These are phyloP conservation scores for Drosophila ercepeae DNA, from an alignment of 1,140 invertebrate genomes.

Conservation along the genomic window DNA sequence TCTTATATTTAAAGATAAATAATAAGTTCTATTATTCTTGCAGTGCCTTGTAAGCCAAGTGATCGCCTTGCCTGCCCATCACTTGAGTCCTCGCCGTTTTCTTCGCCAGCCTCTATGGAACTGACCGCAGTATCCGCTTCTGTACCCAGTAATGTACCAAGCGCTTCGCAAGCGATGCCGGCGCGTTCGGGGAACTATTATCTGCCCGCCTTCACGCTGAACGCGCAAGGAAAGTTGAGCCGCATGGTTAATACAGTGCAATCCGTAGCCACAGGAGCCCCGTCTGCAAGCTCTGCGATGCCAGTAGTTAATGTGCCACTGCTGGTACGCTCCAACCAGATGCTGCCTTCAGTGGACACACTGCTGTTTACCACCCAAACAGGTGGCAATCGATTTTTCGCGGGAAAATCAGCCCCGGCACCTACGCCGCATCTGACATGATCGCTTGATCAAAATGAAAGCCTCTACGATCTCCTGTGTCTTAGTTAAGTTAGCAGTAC, in stretches of 20 bases:
- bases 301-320: slow-evolving; percentile 71
- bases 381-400: slow-evolving; percentile 67
- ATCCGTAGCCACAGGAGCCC: slow-evolving; percentile 11
- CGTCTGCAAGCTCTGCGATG: slow-evolving; percentile 30
- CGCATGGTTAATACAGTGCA: slow-evolving; percentile 23
- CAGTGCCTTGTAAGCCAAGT: slow-evolving; percentile 63
- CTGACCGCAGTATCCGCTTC: slow-evolving; percentile 57
- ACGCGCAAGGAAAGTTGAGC: slow-evolving; percentile 65
- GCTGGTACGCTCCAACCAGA: slow-evolving; percentile 71
- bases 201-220: slow-evolving; percentile 64
- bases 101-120: slow-evolving; percentile 78
- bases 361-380: slow-evolving; percentile 71
- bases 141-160: slow-evolving; percentile 23
- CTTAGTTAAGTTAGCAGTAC: slow-evolving; percentile 75
- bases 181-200: slow-evolving; percentile 67
- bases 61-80: slow-evolving; percentile 73
- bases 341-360: slow-evolving; percentile 77
- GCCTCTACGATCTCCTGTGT: slow-evolving; percentile 79
- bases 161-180: slow-evolving; percentile 36
- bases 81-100: slow-evolving; percentile 77
- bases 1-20: slow-evolving; percentile 1
- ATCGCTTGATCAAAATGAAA: slow-evolving; percentile 59
- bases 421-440: slow-evolving; percentile 68
- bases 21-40: slow-evolving; percentile 9
- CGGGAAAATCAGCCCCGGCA: slow-evolving; percentile 50